Conservation (phyloP, 2,797 vertebrate species). For the Mus spretus region DNA sequence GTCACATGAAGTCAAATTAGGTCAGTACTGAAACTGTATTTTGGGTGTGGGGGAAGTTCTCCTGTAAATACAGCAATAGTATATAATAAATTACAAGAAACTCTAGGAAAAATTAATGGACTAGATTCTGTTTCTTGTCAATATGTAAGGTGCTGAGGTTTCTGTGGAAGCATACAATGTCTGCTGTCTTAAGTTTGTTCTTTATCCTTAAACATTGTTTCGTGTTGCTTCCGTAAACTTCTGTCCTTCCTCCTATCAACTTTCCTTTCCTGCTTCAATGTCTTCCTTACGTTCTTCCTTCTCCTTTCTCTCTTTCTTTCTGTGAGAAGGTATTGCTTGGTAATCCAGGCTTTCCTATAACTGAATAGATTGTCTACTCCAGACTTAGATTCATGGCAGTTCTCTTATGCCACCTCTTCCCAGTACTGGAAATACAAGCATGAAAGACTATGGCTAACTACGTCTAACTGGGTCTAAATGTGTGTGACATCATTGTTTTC, state of each 20-base stretch:
- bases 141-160: not conserved
- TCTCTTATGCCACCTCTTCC: not conserved
- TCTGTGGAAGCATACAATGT: not conserved
- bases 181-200: not conserved
- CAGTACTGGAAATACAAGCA: not conserved
- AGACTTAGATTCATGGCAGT: not conserved
- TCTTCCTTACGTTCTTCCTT: too few species aligned
- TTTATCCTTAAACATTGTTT: not conserved
- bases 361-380: not conserved
- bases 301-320: not conserved
- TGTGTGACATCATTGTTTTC: not conserved
- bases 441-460: not conserved
- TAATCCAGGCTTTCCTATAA: not conserved
- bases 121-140: not conserved
- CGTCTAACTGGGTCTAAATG: not conserved
- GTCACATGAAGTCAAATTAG: slow-evolving; percentile 24
- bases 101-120: slow-evolving; percentile 16
- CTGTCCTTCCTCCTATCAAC: not conserved
- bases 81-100: not conserved
- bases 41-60: not conserved
- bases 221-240: not conserved
- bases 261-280: not conserved
- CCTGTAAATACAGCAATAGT: not conserved
- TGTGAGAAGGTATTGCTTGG: not conserved
- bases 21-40: not conserved